Conservation (phyloP, 2,797 vertebrate genomes). For the Amblyopsis hoosieri region DNA sequence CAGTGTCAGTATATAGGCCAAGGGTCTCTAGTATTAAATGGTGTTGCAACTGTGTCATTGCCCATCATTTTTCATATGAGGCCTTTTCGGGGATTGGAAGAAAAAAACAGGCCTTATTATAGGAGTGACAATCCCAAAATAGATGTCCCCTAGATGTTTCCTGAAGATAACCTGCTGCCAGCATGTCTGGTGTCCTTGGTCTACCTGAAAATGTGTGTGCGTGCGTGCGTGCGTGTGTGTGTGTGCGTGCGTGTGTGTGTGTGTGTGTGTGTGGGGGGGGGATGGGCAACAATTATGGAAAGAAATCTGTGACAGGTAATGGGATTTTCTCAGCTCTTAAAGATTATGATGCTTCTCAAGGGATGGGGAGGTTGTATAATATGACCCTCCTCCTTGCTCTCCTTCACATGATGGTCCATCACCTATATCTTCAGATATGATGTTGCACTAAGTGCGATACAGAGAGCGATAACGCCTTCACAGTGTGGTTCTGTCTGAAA, state of each 20-base stretch:
- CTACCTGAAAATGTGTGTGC: constrained; percentile 15
- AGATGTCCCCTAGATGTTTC: constrained; percentile 67
- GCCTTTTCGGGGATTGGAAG: constrained; percentile 33
- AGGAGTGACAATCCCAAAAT: constrained; percentile 60
- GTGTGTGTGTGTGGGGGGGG: too few species aligned
- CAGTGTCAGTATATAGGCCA: neutral
- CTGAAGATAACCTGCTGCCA: constrained; percentile 59
- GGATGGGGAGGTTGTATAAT: constrained; percentile 69
- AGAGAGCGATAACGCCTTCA: constrained; percentile 32
- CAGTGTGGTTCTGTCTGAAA: constrained; percentile 14
- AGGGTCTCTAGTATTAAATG: constrained; percentile 21
- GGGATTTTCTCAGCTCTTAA: constrained; percentile 75
- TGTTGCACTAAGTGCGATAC: constrained; percentile 45
- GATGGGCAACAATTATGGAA: constrained; percentile 63
- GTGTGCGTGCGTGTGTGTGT: too few species aligned
- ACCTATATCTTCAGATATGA: constrained; percentile 66
- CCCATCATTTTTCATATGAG: constrained; percentile 22
- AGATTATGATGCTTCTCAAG: constrained; percentile 75
- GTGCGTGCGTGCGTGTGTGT: too few species aligned
- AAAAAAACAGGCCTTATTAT: constrained; percentile 38
- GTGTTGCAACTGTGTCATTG: constrained; percentile 13
- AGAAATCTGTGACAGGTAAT: constrained; percentile 75
- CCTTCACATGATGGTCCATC: constrained; percentile 62
- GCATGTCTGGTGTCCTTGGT: constrained; percentile 73
- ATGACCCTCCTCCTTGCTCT: constrained; percentile 44